Base-by-base conservation (phyloP, 2,888 invertebrate species). In the Dioctria linearis region DNA sequence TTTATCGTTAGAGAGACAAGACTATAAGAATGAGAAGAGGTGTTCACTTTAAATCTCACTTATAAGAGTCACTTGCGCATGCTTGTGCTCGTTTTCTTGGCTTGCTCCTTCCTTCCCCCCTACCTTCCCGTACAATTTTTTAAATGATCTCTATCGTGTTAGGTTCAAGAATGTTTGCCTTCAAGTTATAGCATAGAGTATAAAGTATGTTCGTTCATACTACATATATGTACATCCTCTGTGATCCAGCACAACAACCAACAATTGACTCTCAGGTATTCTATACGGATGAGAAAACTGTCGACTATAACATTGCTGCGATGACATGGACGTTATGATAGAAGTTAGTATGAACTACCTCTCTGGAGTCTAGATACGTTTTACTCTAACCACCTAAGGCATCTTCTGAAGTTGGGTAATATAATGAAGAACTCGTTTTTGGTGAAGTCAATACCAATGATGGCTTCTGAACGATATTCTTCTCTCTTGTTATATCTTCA, bases 101-200 rank as follows among this genome's bases (percentile, higher is more conserved):
- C 57, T 40, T 25, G 25, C 25, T 25, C 25, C 25, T 25, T 25
- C 25, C 25, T 0, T 25, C 25, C 25, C 25, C 25, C 25, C 25
- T 2, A 0, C 25, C 25, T 2, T 25, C 25, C 25, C 25, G 25
- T 1, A 25, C 25, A 1, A 25, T 25, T 57, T 73, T 59, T 59
- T 4, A 43, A 59, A 40, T 59, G 73, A 73, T 73, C 73, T 73
- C 73, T 73, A 73, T 73, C 73, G 73, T 59, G 73, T n/a, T 13
- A n/a, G 73, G 59, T 57, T 51, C 42, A 73, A 59, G 73, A 73
- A 73, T 73, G 57, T 73, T 73, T 73, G 57, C 59, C 39, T 73
- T 59, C 73, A 39, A 57, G 57, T 6, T 42, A n/a, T 73, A 73
- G 73, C 3, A 37, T 39, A 11, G 25, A 59, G 51, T 13, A 59